These are phyloP conservation scores for Zaprionus nigranus DNA, from an alignment of 1,140 invertebrate species.

Conservation along the genomic window DNA sequence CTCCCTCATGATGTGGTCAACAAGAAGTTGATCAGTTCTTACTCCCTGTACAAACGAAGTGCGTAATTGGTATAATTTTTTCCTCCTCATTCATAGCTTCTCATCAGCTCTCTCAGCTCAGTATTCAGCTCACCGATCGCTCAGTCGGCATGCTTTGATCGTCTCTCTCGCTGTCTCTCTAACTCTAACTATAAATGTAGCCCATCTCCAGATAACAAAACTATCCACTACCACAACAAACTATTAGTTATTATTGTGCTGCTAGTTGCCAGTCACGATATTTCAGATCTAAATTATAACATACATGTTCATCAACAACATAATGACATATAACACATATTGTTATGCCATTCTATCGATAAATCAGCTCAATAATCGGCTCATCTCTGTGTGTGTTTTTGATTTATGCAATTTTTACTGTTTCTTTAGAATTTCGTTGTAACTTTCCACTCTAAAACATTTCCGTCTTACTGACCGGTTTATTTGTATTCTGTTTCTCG, in stretches of 20 bases:
- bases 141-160: constrained; percentile 69
- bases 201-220: constrained; percentile 7
- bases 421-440: constrained; percentile 41
- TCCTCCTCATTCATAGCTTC: constrained; percentile 31
- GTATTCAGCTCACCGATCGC: constrained; percentile 41
- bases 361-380: constrained; percentile 16
- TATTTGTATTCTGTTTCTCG: constrained; percentile 67
- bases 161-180: constrained; percentile 38
- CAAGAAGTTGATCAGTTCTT: not conserved
- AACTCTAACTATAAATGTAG: constrained; percentile 47
- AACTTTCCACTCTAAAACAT: constrained; percentile 8
- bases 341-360: constrained; percentile 23
- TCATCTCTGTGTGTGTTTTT: constrained; percentile 35
- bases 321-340: constrained; percentile 11
- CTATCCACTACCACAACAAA: not conserved
- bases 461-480: constrained; percentile 58
- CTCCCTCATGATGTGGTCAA: too few species aligned
- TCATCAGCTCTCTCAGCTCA: constrained; percentile 31
- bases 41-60: constrained; percentile 19
- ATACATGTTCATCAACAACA: constrained; percentile 7
- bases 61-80: constrained; percentile 41
- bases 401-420: constrained; percentile 29
- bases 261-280: not conserved
- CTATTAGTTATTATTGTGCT: not conserved
- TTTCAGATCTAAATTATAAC: constrained; percentile 17